Evolutionary conservation across 1,140 invertebrate genomes (phyloP).

Genomic region (Drosophila watanabei): DNA sequence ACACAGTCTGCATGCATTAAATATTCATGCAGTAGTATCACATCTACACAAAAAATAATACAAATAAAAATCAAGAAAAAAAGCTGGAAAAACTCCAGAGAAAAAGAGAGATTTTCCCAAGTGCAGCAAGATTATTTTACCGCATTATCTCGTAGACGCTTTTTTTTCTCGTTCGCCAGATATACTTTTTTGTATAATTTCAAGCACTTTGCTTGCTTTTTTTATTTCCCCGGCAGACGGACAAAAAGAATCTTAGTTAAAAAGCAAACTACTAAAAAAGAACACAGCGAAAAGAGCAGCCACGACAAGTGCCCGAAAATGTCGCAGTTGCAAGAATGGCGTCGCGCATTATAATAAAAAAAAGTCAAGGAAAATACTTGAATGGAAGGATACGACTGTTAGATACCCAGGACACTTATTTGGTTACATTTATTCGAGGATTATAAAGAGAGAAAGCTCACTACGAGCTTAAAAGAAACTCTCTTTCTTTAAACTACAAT

Average conservation of each 20-base stretch:
- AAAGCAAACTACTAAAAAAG: conserved; percentile 33
- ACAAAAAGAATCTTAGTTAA: conserved; percentile 69
- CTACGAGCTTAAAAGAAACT: neutral
- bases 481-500: neutral
- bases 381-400: neutral
- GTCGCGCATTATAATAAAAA: conserved; percentile 40
- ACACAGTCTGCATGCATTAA: conserved; percentile 58
- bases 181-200: conserved; percentile 54
- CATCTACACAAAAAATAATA: conserved; percentile 27
- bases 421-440: neutral
- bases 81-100: conserved; percentile 17
- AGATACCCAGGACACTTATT: neutral
- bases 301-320: conserved; percentile 43
- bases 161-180: conserved; percentile 44
- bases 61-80: conserved; percentile 6
- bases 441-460: too few relatives aligned
- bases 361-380: conserved; percentile 1
- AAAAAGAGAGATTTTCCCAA: conserved; percentile 45
- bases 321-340: conserved; percentile 47
- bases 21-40: conserved; percentile 75
- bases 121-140: conserved; percentile 73
- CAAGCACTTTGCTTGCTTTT: conserved; percentile 63
- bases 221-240: conserved; percentile 30
- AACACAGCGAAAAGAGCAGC: conserved; percentile 11
- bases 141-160: conserved; percentile 68